phyloP scores from a whole-genome alignment of 2,797 vertebrate genomes.

The Mormyrus proboscirostris region DNA sequence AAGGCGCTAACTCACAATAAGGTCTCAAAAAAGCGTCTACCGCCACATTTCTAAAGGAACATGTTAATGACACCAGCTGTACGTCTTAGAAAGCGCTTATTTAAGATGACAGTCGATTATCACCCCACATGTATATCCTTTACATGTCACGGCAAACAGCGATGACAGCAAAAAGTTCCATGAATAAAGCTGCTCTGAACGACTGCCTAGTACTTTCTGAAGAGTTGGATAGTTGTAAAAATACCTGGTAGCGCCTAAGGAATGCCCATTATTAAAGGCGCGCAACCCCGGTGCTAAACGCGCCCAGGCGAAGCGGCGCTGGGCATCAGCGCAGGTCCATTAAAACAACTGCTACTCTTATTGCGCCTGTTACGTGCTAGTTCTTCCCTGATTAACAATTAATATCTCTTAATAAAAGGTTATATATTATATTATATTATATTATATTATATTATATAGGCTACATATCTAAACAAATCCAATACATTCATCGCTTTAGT shows the following conservation, averaged over 20 bases:
- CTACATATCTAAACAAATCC: not conserved
- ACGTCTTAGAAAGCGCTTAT: not conserved
- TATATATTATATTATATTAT: not conserved
- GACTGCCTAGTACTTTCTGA: not conserved
- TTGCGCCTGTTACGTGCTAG: not conserved
- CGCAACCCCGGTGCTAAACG: not conserved
- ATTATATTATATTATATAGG: not conserved
- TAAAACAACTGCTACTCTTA: not conserved
- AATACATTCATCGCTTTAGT: not conserved
- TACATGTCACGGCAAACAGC: not conserved
- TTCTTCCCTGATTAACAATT: not conserved
- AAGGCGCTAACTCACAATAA: not conserved
- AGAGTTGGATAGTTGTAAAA: not conserved
- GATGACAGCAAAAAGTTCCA: not conserved
- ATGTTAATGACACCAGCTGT: not conserved
- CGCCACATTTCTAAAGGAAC: not conserved
- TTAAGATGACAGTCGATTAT: not conserved
- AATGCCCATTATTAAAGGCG: not conserved
- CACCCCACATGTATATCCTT: not conserved
- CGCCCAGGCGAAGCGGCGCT: not conserved
- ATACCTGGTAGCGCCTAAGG: not conserved
- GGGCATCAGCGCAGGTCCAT: not conserved
- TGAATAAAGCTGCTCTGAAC: not conserved
- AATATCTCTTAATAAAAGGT: not conserved
- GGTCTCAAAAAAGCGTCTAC: not conserved